Conservation (phyloP, 1,140 invertebrate genomes). For the Solenopsis fugax region DNA sequence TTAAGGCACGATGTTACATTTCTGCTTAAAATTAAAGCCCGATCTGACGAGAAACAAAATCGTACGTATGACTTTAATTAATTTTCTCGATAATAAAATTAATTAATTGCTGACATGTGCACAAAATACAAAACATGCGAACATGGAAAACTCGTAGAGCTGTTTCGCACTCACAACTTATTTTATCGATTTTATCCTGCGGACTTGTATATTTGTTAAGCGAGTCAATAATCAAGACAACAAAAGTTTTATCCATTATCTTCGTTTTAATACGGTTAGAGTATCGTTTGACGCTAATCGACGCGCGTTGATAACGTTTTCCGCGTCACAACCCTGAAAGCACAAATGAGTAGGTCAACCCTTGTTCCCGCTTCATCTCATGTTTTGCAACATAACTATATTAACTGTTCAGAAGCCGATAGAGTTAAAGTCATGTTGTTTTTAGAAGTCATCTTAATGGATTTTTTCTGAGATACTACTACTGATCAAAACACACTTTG, state of each 20-base stretch:
- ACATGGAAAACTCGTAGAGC: background rate
- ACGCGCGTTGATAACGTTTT: conserved; percentile 64
- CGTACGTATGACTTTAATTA: background rate
- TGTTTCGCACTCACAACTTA: background rate
- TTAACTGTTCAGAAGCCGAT: conserved; percentile 53
- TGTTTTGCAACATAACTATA: conserved; percentile 61
- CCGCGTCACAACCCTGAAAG: conserved; percentile 62
- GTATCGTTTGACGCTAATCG: conserved; percentile 66
- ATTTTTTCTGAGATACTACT: background rate
- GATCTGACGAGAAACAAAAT: background rate
- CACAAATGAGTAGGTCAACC: conserved; percentile 42
- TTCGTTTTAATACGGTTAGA: conserved; percentile 47
- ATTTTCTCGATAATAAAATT: conserved; percentile 1
- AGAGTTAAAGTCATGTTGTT: conserved; percentile 56
- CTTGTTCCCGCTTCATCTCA: conserved; percentile 22
- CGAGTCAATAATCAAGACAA: conserved; percentile 38
- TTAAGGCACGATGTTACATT: background rate
- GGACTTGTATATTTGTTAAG: background rate
- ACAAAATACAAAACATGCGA: background rate
- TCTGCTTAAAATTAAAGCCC: conserved; percentile 4
- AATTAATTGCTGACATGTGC: background rate
- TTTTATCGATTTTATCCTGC: conserved; percentile 40
- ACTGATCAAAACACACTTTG: background rate
- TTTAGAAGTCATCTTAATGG: background rate
- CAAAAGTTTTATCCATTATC: conserved; percentile 63